Percentiles rank a stretch among this genome's conserved stretches.
These are phyloP conservation scores for Clinocottus analis DNA, from an alignment of 2,113 vertebrate species.

Conservation along the genomic window DNA sequence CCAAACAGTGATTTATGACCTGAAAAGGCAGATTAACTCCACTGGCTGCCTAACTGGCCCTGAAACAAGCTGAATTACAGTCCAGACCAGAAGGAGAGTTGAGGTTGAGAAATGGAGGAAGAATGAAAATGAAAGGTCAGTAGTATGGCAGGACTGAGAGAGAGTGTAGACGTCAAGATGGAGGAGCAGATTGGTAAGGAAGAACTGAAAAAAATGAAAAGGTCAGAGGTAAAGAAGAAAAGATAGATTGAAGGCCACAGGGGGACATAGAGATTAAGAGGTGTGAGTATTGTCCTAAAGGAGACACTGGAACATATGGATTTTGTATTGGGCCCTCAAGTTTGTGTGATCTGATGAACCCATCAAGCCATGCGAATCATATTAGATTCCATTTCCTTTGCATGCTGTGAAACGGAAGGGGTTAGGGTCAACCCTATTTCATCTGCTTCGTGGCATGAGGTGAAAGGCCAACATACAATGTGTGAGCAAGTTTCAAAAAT, in stretches of 20 bases:
- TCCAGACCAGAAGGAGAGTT: conserved; percentile 71
- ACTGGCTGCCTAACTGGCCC: conserved; percentile 83
- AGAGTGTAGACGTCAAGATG: conserved; percentile 71
- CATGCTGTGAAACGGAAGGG: conserved; percentile 37
- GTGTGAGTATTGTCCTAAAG: conserved; percentile 28
- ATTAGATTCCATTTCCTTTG: conserved; percentile 53
- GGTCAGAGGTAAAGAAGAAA: conserved; percentile 76
- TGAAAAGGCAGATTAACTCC: conserved; percentile 84
- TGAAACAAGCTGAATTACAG: conserved; percentile 83
- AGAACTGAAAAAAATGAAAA: conserved; percentile 77
- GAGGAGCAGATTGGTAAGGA: conserved; percentile 65
- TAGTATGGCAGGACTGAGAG: conserved; percentile 65
- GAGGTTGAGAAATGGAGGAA: conserved; percentile 66
- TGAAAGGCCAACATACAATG: conserved; percentile 35
- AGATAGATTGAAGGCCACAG: conserved; percentile 69
- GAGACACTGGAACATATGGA: conserved; percentile 24
- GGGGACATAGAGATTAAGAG: conserved; percentile 51
- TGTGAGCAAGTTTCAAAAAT: conserved; percentile 53
- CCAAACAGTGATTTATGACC: conserved; percentile 81
- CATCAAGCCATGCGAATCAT: conserved; percentile 28
- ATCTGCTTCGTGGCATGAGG: conserved; percentile 37
- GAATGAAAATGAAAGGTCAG: conserved; percentile 79
- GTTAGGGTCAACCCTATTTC: conserved; percentile 53
- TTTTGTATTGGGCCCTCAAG: conserved; percentile 30
- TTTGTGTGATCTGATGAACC: conserved; percentile 64